Base-by-base conservation (phyloP, 35 echinoderm and acorn worm genomes). In the Ptychodera flava region DNA sequence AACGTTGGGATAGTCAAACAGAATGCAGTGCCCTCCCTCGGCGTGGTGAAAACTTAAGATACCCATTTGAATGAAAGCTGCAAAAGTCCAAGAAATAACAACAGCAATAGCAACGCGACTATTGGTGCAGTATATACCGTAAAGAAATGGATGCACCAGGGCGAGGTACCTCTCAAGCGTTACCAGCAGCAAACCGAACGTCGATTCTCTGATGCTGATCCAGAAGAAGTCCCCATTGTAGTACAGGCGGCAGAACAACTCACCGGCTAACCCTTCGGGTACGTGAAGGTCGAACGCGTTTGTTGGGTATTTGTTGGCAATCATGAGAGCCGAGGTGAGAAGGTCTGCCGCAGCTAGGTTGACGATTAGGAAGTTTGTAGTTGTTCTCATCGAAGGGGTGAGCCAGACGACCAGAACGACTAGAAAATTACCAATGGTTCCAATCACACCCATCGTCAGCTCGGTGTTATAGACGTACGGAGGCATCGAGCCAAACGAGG, bases 351-450 rank as follows among this genome's bases (percentile, higher is more conserved):
- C 77, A 16, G 96, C 96, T 15, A 99, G 77, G 78, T 90, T 99
- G 81, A 99, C 36, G 33, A 99, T 99, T 34, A 99, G 78, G 52
- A 94, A 99, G 83, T 94, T 99, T 1, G 96, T 99, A 15, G 94
- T 86, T n/a, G n/a, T n/a, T 37, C 94, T 92, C 28, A n/a, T n/a
- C n/a, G n/a, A n/a, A n/a, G n/a, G n/a, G n/a, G n/a, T n/a, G n/a
- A n/a, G n/a, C n/a, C n/a, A n/a, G n/a, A n/a, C n/a, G n/a, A n/a
- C n/a, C n/a, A n/a, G n/a, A n/a, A n/a, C n/a, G n/a, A n/a, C n/a
- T n/a, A n/a, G n/a, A n/a, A n/a, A n/a, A n/a, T n/a, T n/a, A n/a
- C n/a, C n/a, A n/a, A n/a, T n/a, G n/a, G n/a, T n/a, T n/a, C n/a
- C n/a, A n/a, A n/a, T n/a, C n/a, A n/a, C n/a, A n/a, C n/a, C n/a